phyloP scores from a whole-genome alignment of 2,888 invertebrate genomes.

The Pardosa pseudoannulata region DNA sequence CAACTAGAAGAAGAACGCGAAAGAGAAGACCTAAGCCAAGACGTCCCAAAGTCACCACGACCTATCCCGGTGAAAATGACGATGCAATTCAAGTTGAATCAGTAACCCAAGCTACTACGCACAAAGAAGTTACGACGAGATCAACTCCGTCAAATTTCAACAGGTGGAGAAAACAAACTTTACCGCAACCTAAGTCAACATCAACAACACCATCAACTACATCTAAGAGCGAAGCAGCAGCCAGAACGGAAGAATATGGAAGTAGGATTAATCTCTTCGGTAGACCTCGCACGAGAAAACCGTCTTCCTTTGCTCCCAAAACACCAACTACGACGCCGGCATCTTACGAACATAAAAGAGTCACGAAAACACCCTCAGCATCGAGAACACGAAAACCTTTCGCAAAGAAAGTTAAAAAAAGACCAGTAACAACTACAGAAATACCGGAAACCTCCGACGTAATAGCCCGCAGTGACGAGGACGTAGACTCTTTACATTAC shows the following conservation, averaged over 20 bases:
- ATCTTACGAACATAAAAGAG: constrained; percentile 20
- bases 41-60: constrained; percentile 21
- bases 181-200: not conserved
- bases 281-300: constrained; percentile 23
- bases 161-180: constrained; percentile 28
- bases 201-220: not conserved
- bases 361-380: constrained; percentile 8
- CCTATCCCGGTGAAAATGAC: constrained; percentile 20
- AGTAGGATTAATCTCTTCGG: constrained; percentile 65
- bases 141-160: constrained; percentile 26
- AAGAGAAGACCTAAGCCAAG: constrained; percentile 33
- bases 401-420: constrained; percentile 20
- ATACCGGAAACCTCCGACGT: constrained; percentile 18
- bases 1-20: constrained; percentile 48
- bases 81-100: constrained; percentile 16
- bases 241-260: constrained; percentile 51
- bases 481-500: constrained; percentile 2
- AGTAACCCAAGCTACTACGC: constrained; percentile 22
- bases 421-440: constrained; percentile 30
- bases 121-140: constrained; percentile 19
- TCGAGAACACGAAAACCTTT: constrained; percentile 30
- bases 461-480: constrained; percentile 48
- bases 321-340: constrained; percentile 15
- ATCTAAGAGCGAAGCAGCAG: not conserved
- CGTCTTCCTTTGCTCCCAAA: constrained; percentile 14